A percentile compares a stretch with the other conserved stretches of the same genome.
These are phyloP conservation scores for Parazoanthus darwini DNA, from an alignment of 92 coral and sea anemone species.

Conservation along the genomic window DNA sequence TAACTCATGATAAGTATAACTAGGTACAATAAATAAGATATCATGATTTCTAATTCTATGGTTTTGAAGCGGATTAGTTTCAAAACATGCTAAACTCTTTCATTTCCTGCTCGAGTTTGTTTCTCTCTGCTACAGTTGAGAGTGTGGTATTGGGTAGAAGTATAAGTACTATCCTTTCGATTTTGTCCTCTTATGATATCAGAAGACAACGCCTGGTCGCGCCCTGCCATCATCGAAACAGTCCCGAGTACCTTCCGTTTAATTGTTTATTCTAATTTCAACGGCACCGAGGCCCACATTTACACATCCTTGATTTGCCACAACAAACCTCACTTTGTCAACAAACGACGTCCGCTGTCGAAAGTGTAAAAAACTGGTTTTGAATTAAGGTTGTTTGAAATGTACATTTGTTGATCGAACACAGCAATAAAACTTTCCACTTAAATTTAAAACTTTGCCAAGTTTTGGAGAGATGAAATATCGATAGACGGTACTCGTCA, in stretches of 20 bases:
- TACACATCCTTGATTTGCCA: background rate
- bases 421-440: too few relatives aligned
- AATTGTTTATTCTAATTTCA: background rate
- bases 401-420: too few relatives aligned
- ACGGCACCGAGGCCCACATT: background rate
- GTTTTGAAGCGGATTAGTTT: background rate
- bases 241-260: background rate
- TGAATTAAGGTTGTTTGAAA: too few relatives aligned
- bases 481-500: too few relatives aligned
- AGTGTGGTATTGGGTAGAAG: background rate
- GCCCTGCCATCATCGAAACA: background rate
- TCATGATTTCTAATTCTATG: background rate
- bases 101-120: background rate
- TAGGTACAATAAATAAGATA: too few relatives aligned
- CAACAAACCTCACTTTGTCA: background rate
- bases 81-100: background rate
- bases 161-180: background rate
- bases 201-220: background rate
- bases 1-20: too few relatives aligned
- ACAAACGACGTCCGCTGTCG: too few relatives aligned
- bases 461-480: too few relatives aligned
- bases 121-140: background rate
- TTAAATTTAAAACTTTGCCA: too few relatives aligned
- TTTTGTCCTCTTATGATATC: background rate
- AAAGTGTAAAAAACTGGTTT: too few relatives aligned